A percentile compares a stretch with the other conserved stretches of the same genome.
Evolutionary conservation across 2,888 invertebrate genomes (phyloP).

Genomic region (Nomada fucata): DNA sequence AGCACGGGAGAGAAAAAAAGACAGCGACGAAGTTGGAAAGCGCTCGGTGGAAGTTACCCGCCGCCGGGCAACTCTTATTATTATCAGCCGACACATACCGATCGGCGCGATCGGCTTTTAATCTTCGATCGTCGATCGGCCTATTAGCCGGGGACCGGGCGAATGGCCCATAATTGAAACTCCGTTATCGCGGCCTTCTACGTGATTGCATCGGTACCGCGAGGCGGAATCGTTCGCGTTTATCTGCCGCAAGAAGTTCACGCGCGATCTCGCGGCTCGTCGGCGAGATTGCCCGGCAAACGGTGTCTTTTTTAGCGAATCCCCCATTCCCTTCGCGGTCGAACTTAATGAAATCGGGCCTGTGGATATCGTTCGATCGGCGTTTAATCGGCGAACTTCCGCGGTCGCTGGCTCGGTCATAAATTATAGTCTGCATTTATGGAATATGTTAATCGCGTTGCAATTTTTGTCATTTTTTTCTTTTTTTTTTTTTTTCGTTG

Average conservation of each 20-base stretch:
- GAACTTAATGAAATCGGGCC: constrained; percentile 68
- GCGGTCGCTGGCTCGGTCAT: not conserved
- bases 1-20: constrained; percentile 14
- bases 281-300: constrained; percentile 52
- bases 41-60: constrained; percentile 63
- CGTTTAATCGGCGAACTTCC: not conserved
- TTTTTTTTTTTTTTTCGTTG: not conserved
- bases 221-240: constrained; percentile 65
- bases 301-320: constrained; percentile 53
- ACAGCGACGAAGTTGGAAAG: constrained; percentile 40
- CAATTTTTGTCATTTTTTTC: not conserved
- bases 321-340: not conserved
- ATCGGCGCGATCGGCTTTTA: constrained; percentile 45
- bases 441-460: constrained; percentile 6
- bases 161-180: constrained; percentile 81
- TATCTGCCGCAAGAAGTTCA: constrained; percentile 70
- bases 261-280: constrained; percentile 56
- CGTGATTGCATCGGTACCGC: constrained; percentile 79
- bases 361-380: constrained; percentile 50
- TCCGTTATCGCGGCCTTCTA: constrained; percentile 82
- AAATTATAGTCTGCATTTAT: constrained; percentile 6
- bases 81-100: constrained; percentile 44
- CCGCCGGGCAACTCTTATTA: constrained; percentile 60
- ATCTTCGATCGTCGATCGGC: constrained; percentile 62
- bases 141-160: constrained; percentile 65